Conservation (phyloP, 2,797 vertebrate genomes). For the Dallia pectoralis region DNA sequence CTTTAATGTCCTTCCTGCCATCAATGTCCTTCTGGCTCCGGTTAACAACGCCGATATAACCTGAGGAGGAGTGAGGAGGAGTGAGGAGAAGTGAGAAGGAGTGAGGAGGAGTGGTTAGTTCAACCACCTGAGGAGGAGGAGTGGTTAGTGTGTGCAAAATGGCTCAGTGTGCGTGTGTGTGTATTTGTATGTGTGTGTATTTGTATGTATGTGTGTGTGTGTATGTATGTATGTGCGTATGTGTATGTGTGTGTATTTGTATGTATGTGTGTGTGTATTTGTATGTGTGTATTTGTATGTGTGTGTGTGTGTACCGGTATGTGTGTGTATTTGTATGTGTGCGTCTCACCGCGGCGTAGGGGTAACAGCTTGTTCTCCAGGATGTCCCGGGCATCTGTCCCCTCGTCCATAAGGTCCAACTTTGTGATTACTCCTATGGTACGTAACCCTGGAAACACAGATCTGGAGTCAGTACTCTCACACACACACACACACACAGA, state of each 20-base stretch:
- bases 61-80: constrained; percentile 65
- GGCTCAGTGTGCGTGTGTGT: too few species aligned
- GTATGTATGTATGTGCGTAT: too few species aligned
- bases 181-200: constrained; percentile 6
- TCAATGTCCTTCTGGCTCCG: constrained; percentile 98
- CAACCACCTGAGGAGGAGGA: too few species aligned
- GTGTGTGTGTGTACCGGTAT: background rate
- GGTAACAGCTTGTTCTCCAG: constrained; percentile 95
- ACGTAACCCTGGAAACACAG: constrained; percentile 76
- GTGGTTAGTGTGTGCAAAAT: too few species aligned
- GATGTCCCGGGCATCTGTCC: constrained; percentile 90
- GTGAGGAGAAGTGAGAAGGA: too few species aligned
- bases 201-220: too few species aligned
- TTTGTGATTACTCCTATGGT: constrained; percentile 98
- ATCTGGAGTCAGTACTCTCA: background rate
- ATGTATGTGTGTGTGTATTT: constrained; percentile 10
- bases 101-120: too few species aligned
- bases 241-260: constrained; percentile 4
- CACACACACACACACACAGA: constrained; percentile 9
- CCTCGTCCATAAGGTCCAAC: constrained; percentile 95
- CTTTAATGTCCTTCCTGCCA: constrained; percentile 92
- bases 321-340: constrained; percentile 7
- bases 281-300: constrained; percentile 15
- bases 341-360: constrained; percentile 70
- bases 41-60: constrained; percentile 96